These are phyloP conservation scores for Ormia ochracea DNA, from an alignment of 2,888 invertebrate species.

Conservation along the genomic window DNA sequence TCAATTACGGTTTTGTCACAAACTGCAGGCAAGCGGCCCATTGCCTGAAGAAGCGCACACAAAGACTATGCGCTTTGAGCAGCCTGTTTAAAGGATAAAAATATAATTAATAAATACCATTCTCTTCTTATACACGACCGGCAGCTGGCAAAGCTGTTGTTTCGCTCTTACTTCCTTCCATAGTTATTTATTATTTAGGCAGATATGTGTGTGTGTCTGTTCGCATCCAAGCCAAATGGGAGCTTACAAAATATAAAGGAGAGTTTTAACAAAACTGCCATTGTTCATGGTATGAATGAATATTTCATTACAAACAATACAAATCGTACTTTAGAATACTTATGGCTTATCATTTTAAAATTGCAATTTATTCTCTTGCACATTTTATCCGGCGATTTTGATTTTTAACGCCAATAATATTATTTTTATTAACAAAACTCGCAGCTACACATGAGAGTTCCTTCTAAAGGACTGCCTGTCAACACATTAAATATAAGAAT, in stretches of 20 bases:
- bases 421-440: neutral
- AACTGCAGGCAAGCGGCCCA: conserved; percentile 15
- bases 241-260: neutral
- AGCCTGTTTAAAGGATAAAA: conserved; percentile 30
- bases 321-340: neutral
- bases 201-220: too few relatives aligned
- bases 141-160: neutral
- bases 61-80: conserved; percentile 31
- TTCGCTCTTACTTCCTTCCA: conserved; percentile 20
- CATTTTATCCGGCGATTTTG: neutral
- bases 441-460: too few relatives aligned
- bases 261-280: neutral
- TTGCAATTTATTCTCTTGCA: neutral
- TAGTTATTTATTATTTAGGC: neutral
- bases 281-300: neutral
- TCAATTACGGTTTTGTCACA: conserved; percentile 48
- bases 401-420: neutral
- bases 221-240: neutral
- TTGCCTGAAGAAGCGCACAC: neutral
- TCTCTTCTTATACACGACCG: neutral
- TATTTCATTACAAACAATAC: neutral
- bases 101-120: conserved; percentile 32
- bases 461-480: too few relatives aligned
- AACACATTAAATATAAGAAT: too few relatives aligned
- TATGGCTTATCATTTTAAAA: neutral